Base-by-base conservation (phyloP, 2,797 vertebrate species). In the Lepus townsendii region DNA sequence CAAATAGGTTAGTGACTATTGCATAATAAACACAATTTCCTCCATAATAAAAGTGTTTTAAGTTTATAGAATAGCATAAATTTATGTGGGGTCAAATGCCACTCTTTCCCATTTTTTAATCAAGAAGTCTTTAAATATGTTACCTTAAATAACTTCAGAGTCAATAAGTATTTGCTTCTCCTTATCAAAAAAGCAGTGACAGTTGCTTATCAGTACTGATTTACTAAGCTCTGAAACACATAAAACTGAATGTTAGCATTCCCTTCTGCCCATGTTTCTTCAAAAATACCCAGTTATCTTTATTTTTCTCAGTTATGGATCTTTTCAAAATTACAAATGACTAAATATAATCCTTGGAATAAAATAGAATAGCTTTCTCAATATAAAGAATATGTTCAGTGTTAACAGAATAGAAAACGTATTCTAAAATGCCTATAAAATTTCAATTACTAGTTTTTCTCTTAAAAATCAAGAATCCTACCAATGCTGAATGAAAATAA, bases 311-410 rank as follows among this genome's bases (percentile, higher is more conserved):
- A 77, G 87, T 78, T 94, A 71, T 17, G 83, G 13, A 2, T 71
- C 9, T 90, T 92, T 89, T 69, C 13, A 65, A 95, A 93, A 80
- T 71, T 95, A 12, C 38, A 88, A 90, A 35, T 54, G 85, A 83
- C 63, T 14, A 68, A 89, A 96, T 38, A 27, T 27, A 95, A 90
- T 85, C 35, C 79, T 93, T 50, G 95, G 68, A 85, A 73, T 71
- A 87, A 95, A 83, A 94, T 75, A 52, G 65, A 95, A 95, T 0
- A 24, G 76, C 71, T 97, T 97, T 89, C 66, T 69, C 96, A 92
- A 35, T 92, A 66, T 62, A 63, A 75, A 88, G 57, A 54, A 13
- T 19, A 73, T 38, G 16, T 13, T 93, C 20, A 57, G 75, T 62
- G 54, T 47, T 9, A 95, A 95, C 73, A 76, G 16, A 82, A 20